A percentile compares a stretch with the other conserved stretches of the same genome.
These are phyloP conservation scores for Cetoscarus ocellatus DNA, from an alignment of 2,797 vertebrate genomes.

Conservation along the genomic window DNA sequence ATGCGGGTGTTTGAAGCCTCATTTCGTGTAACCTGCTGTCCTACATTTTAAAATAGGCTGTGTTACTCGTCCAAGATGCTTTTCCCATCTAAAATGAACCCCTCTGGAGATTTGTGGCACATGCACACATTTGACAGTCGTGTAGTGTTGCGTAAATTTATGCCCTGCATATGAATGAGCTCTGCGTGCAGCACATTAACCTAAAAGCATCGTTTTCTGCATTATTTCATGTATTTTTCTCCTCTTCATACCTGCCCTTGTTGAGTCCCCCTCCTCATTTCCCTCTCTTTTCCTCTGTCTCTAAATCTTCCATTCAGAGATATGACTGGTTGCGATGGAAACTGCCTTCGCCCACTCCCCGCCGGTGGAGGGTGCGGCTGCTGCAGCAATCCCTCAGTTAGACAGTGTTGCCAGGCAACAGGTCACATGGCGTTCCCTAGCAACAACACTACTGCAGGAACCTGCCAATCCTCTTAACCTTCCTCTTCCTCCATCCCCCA, in stretches of 20 bases:
- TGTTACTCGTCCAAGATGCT: constrained; percentile 50
- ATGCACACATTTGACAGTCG: constrained; percentile 17
- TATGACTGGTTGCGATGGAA: constrained; percentile 84
- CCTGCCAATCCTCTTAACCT: constrained; percentile 87
- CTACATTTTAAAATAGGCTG: constrained; percentile 68
- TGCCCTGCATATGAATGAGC: constrained; percentile 8
- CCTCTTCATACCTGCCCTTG: constrained; percentile 54
- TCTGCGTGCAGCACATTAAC: constrained; percentile 20
- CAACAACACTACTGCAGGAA: constrained; percentile 87
- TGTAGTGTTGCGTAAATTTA: constrained; percentile 18
- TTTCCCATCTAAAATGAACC: constrained; percentile 53
- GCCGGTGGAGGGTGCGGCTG: constrained; percentile 82
- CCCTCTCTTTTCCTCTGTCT: constrained; percentile 46
- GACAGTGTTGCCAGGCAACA: constrained; percentile 86
- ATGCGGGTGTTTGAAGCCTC: constrained; percentile 54
- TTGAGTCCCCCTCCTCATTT: constrained; percentile 31
- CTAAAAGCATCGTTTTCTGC: constrained; percentile 11
- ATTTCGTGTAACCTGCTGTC: constrained; percentile 66
- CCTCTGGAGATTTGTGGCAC: constrained; percentile 55
- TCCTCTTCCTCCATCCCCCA: constrained; percentile 78
- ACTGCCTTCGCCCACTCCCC: constrained; percentile 85
- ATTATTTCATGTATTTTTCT: constrained; percentile 29
- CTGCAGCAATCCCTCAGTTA: constrained; percentile 86
- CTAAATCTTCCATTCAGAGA: constrained; percentile 77
- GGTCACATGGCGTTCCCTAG: constrained; percentile 87